Conservation (phyloP, 2,888 invertebrate genomes). For the Epinotia nisella region DNA sequence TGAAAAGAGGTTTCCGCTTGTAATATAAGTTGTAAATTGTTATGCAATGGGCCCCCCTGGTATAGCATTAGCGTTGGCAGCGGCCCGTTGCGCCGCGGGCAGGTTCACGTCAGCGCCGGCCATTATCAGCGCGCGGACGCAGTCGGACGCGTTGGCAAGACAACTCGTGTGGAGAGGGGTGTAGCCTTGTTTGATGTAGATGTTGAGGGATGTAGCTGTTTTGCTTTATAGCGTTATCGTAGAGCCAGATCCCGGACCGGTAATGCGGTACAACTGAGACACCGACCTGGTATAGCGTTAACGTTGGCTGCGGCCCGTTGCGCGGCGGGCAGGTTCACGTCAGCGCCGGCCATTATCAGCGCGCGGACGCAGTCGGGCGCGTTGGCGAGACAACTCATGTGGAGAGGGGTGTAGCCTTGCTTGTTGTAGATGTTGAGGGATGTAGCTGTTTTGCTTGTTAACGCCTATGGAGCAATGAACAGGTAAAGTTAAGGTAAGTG, state of each 20-base stretch:
- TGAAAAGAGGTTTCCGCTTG: too few relatives aligned
- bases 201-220: too few relatives aligned
- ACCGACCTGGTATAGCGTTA: constrained; percentile 55
- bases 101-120: constrained; percentile 95
- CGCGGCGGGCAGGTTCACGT: constrained; percentile 90
- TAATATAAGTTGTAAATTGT: too few relatives aligned
- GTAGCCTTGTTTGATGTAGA: too few relatives aligned
- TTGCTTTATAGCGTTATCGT: too few relatives aligned
- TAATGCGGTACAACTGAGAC: too few relatives aligned
- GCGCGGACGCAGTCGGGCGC: constrained; percentile 95
- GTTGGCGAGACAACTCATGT: constrained; percentile 92
- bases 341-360: constrained; percentile 92
- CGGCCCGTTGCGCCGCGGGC: constrained; percentile 80
- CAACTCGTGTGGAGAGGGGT: constrained; percentile 87
- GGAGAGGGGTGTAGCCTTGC: constrained; percentile 93
- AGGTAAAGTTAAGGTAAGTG: not conserved
- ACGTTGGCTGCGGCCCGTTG: constrained; percentile 60
- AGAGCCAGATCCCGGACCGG: too few relatives aligned
- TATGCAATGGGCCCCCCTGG: too few relatives aligned
- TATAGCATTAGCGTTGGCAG: too few relatives aligned
- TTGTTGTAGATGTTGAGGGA: constrained; percentile 89
- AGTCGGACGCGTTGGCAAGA: constrained; percentile 92
- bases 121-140: constrained; percentile 92
- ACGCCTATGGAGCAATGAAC: constrained; percentile 63
- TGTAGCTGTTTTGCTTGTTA: constrained; percentile 65